Conservation (phyloP, 2,888 invertebrate genomes). For the Lacanobia oleracea region DNA sequence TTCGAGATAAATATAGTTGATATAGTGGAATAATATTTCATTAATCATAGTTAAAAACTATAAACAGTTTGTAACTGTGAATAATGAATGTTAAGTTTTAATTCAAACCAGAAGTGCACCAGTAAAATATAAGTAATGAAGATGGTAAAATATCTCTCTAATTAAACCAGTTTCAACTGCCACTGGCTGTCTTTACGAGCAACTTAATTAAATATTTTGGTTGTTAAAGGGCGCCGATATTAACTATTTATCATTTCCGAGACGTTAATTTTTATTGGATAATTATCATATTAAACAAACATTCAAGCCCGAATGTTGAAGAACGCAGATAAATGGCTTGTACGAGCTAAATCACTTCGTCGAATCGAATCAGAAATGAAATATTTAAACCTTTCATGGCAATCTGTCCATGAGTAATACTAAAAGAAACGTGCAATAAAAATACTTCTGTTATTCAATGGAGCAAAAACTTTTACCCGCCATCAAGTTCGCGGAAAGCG, state of each 20-base stretch:
- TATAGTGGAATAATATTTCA: not conserved
- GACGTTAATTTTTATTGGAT: constrained; percentile 82
- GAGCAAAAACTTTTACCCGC: constrained; percentile 30
- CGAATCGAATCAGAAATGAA: constrained; percentile 39
- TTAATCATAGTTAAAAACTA: not conserved
- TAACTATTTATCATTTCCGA: constrained; percentile 80
- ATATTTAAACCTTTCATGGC: constrained; percentile 46
- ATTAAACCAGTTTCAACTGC: constrained; percentile 70
- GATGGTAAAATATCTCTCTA: constrained; percentile 47
- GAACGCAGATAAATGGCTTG: constrained; percentile 23
- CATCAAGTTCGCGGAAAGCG: constrained; percentile 28
- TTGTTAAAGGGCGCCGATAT: constrained; percentile 76
- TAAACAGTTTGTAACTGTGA: not conserved
- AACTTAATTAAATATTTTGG: constrained; percentile 79
- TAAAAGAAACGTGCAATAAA: constrained; percentile 33
- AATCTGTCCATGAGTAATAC: constrained; percentile 30
- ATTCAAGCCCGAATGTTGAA: constrained; percentile 48
- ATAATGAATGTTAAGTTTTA: constrained; percentile 3
- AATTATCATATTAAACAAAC: constrained; percentile 68
- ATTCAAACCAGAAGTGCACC: constrained; percentile 20
- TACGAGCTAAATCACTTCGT: constrained; percentile 34
- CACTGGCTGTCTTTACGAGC: constrained; percentile 67
- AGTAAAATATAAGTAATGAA: constrained; percentile 46
- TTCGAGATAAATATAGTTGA: not conserved
- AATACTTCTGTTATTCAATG: constrained; percentile 34